These are phyloP conservation scores for Phengaris arion DNA, from an alignment of 2,888 invertebrate species.

Conservation along the genomic window DNA sequence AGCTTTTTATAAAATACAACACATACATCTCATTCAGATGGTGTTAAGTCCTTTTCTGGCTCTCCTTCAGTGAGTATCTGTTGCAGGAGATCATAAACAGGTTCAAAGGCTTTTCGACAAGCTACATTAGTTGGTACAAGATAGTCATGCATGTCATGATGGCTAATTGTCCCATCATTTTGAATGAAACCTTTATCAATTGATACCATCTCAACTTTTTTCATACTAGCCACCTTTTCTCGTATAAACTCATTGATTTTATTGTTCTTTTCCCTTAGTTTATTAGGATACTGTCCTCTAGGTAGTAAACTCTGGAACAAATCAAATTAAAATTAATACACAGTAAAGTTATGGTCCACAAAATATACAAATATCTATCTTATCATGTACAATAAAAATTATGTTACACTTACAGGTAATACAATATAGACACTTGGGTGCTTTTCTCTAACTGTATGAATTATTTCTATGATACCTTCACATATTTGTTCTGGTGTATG, in stretches of 20 bases:
- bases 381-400: slow-evolving; percentile 13
- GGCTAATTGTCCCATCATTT: slow-evolving; percentile 89
- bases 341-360: background rate
- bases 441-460: slow-evolving; percentile 85
- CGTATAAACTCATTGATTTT: slow-evolving; percentile 87
- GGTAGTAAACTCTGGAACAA: slow-evolving; percentile 89
- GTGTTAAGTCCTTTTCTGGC: slow-evolving; percentile 85
- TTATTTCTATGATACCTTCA: slow-evolving; percentile 89
- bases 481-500: slow-evolving; percentile 89
- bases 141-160: slow-evolving; percentile 95
- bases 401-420: slow-evolving; percentile 84
- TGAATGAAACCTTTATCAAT: slow-evolving; percentile 90
- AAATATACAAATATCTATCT: slow-evolving; percentile 19
- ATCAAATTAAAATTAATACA: background rate
- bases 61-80: slow-evolving; percentile 89
- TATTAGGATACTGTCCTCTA: slow-evolving; percentile 91
- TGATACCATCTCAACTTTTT: slow-evolving; percentile 87
- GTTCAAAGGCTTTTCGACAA: slow-evolving; percentile 92
- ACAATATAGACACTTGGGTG: slow-evolving; percentile 90
- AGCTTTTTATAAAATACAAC: slow-evolving; percentile 42
- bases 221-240: slow-evolving; percentile 81
- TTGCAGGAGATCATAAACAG: slow-evolving; percentile 87
- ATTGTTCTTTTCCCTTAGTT: slow-evolving; percentile 86
- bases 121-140: slow-evolving; percentile 92
- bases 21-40: slow-evolving; percentile 79